Evolutionary conservation across 2,888 invertebrate species (phyloP), one percentile per base, ranked within the genome.

Genomic region (Archips xylosteana): DNA sequence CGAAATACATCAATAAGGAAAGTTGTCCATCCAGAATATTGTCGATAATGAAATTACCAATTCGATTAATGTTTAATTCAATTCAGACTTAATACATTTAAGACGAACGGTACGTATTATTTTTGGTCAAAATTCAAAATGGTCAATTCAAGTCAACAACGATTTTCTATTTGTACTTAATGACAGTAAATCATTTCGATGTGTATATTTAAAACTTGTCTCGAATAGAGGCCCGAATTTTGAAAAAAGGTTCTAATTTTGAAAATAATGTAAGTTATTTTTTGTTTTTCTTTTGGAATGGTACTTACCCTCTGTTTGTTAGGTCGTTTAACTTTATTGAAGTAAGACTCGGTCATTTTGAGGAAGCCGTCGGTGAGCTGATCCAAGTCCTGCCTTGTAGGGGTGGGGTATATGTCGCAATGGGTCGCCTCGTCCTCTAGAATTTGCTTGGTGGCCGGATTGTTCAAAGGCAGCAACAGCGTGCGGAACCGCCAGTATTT

Each of bases 401-500:
- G 95, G 0, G 96, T 95, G n/a, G 96, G 95, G 85, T 98, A 99
- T 71, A 98, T 96, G 89, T 99, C 98, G 87, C 98, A 98, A 83
- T 96, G 96, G 0, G 96, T 93, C 0, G 95, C 90, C 23, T 96
- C 96, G 54, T 96, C 96, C 71, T 97, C 97, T 10, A 97, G 92
- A 71, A 98, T 97, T 83, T 96, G 96, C 85, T 97, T 97, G 1
- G 97, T 97, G 0, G 97, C 97, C 13, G 96, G 95, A 85, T 97
- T 98, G 83, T 96, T 96, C 68, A 97, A 94, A 0, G 99, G 99
- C 69, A 99, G 88, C 2, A 99, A 92, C 78, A 98, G 97, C 78
- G 99, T 97, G 62, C 99, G 96, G 87, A 98, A 98, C 75, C 99
- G 96, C 98, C 98, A 98, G 87, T 97, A 98, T 88, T 98, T 98